Percentiles rank a stretch among this genome's conserved stretches.
These are phyloP conservation scores for Enteromius anoplus DNA, from an alignment of 2,797 vertebrate species.

Conservation along the genomic window DNA sequence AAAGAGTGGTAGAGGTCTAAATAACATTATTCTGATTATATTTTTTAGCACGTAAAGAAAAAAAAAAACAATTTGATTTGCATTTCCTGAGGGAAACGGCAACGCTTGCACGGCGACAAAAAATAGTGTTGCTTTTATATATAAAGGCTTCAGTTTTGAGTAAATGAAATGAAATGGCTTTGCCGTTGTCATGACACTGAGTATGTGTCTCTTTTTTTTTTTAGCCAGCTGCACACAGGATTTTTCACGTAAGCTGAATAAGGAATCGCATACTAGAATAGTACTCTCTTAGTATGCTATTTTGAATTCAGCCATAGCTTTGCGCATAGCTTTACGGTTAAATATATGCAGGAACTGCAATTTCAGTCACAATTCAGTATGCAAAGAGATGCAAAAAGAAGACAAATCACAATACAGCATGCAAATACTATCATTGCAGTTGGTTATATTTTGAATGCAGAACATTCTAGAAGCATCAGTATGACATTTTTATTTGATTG, in stretches of 20 bases:
- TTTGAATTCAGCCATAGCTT: neutral
- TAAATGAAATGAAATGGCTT: slow-evolving; percentile 3
- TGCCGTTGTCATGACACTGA: neutral
- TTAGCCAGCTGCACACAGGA: neutral
- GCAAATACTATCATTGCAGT: neutral
- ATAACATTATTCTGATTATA: neutral
- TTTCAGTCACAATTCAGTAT: neutral
- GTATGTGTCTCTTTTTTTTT: neutral
- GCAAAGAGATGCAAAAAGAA: neutral
- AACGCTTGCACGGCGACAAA: neutral
- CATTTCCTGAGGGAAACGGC: neutral
- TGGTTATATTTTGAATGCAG: neutral
- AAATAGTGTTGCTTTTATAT: neutral
- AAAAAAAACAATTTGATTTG: neutral
- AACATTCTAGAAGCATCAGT: neutral
- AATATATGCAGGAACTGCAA: neutral
- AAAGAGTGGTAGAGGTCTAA: neutral
- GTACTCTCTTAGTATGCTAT: neutral
- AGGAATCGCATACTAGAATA: slow-evolving; percentile 2
- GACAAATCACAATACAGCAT: neutral
- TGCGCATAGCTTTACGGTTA: neutral
- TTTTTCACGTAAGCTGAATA: neutral
- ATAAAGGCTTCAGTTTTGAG: neutral
- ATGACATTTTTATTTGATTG: neutral
- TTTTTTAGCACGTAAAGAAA: neutral